Evolutionary conservation across 2,797 vertebrate genomes (phyloP).

Genomic region (Manis javanica): DNA sequence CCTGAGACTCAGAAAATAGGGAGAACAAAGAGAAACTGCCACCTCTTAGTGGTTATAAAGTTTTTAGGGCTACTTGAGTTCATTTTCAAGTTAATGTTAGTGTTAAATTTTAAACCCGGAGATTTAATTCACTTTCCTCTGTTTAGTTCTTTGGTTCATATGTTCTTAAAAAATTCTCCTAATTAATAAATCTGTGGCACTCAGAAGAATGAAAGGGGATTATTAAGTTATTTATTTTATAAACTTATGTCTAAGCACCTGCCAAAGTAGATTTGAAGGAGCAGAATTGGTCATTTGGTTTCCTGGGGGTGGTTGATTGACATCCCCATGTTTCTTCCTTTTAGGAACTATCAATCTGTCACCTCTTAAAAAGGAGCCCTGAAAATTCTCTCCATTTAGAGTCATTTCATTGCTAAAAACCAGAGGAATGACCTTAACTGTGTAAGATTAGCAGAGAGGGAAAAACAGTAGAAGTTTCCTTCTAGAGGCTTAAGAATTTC

Average conservation of each 20-base stretch:
- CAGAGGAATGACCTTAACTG: neutral
- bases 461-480: neutral
- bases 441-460: neutral
- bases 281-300: constrained; percentile 1
- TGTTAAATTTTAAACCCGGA: too few relatives aligned
- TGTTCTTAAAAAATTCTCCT: neutral
- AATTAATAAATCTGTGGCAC: neutral
- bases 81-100: too few relatives aligned
- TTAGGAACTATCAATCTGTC: neutral
- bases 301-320: neutral
- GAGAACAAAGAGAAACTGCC: too few relatives aligned
- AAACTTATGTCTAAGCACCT: constrained; percentile 36
- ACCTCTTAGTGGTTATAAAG: too few relatives aligned
- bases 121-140: too few relatives aligned
- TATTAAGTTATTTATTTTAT: constrained; percentile 40
- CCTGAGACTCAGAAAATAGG: too few relatives aligned
- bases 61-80: too few relatives aligned
- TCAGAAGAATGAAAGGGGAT: constrained; percentile 28
- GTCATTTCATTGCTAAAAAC: constrained; percentile 50
- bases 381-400: constrained; percentile 33
- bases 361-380: constrained; percentile 3
- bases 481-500: neutral
- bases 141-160: neutral
- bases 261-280: neutral
- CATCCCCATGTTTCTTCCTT: neutral